Conservation (phyloP, 2,888 invertebrate genomes). For the Drosophila mercatorum region DNA sequence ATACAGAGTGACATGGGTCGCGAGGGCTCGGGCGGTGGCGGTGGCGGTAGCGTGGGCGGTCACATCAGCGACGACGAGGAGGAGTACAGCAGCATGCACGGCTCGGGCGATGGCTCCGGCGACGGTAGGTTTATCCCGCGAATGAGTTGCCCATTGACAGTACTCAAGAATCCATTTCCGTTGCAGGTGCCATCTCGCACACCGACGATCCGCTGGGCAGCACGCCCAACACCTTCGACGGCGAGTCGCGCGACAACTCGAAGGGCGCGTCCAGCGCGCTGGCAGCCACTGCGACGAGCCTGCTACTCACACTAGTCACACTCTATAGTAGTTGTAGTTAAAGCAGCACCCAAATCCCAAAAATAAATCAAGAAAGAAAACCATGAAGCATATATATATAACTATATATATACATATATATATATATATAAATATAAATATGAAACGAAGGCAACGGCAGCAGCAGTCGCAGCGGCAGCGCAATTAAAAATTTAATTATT, state of each 20-base stretch:
- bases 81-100: conserved; percentile 79
- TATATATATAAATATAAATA: conserved; percentile 17
- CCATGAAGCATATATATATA: conserved; percentile 23
- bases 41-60: conserved; percentile 30
- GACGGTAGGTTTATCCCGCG: conserved; percentile 72
- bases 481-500: conserved; percentile 61
- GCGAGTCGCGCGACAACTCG: conserved; percentile 47
- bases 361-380: conserved; percentile 9
- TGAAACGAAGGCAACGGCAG: conserved; percentile 12
- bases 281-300: conserved; percentile 54
- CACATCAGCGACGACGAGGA: conserved; percentile 82
- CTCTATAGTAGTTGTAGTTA: conserved; percentile 72
- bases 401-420: conserved; percentile 8
- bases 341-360: conserved; percentile 55
- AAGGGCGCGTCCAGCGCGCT: conserved; percentile 44
- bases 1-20: conserved; percentile 85
- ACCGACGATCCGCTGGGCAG: conserved; percentile 68
- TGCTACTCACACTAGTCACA: conserved; percentile 77
- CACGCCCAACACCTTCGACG: conserved; percentile 54
- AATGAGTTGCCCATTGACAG: too few relatives aligned
- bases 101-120: conserved; percentile 84
- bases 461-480: conserved; percentile 38
- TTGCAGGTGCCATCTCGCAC: conserved; percentile 65
- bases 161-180: too few relatives aligned
- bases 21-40: conserved; percentile 82